A percentile compares a stretch with the other conserved stretches of the same genome.
These are phyloP conservation scores for Oncorhynchus gorbuscha DNA, from an alignment of 2,113 vertebrate species.

Conservation along the genomic window DNA sequence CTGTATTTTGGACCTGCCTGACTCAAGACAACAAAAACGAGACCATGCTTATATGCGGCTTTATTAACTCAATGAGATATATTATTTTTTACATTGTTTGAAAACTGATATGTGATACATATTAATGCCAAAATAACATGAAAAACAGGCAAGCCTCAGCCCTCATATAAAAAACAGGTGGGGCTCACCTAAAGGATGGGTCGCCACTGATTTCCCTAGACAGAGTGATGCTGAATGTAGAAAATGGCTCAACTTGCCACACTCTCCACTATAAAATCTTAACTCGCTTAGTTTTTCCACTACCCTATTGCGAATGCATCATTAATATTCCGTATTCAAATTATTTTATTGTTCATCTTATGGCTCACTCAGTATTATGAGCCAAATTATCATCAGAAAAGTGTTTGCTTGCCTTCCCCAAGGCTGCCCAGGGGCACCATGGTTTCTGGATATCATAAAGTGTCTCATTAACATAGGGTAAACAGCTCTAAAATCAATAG, in stretches of 20 bases:
- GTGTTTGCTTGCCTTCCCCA: neutral
- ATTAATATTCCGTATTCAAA: neutral
- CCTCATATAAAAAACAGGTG: too few species aligned
- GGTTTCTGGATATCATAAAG: conserved; percentile 1
- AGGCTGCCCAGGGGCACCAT: conserved; percentile 2
- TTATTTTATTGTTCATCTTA: neutral
- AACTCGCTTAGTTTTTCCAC: neutral
- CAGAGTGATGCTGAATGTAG: neutral
- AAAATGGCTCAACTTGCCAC: too few species aligned
- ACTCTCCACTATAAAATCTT: neutral
- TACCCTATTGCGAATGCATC: neutral
- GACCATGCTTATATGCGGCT: too few species aligned
- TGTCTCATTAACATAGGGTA: conserved; percentile 14
- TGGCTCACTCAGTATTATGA: neutral
- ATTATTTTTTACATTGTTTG: too few species aligned
- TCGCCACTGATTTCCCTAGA: neutral
- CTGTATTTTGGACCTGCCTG: too few species aligned
- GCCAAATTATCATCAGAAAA: neutral
- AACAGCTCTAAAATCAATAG: conserved; percentile 16
- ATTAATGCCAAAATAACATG: too few species aligned
- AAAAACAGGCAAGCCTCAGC: too few species aligned
- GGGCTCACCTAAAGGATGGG: too few species aligned
- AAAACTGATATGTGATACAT: too few species aligned
- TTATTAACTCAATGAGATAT: too few species aligned
- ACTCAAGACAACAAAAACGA: too few species aligned